A percentile compares a stretch with the other conserved stretches of the same genome.
Evolutionary conservation across 64 coral and sea anemone genomes (phyloP).

Genomic region (Pocillopora verrucosa): DNA sequence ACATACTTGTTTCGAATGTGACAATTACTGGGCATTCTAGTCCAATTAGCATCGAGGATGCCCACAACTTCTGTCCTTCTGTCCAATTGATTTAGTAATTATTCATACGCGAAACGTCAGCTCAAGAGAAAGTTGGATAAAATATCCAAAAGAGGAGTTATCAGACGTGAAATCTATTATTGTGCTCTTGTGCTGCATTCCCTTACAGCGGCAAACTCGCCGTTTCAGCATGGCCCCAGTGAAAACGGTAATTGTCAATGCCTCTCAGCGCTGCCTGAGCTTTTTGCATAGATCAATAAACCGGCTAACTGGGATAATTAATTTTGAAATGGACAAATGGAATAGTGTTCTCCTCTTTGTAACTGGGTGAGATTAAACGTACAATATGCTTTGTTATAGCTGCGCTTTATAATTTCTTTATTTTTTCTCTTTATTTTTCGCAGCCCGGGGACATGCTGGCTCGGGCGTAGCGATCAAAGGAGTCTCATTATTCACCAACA

Average conservation of each 20-base stretch:
- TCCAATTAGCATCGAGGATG: slow-evolving; percentile 78
- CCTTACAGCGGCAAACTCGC: slow-evolving; percentile 16
- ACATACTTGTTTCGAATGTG: slow-evolving; percentile 78
- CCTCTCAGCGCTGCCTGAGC: slow-evolving; percentile 22
- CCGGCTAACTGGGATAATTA: slow-evolving; percentile 82
- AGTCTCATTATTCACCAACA: neutral
- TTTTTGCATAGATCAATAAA: slow-evolving; percentile 86
- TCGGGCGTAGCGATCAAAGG: slow-evolving; percentile 31
- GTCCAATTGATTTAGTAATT: slow-evolving; percentile 68
- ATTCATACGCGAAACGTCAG: slow-evolving; percentile 67
- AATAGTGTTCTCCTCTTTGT: slow-evolving; percentile 75
- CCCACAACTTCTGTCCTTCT: slow-evolving; percentile 46
- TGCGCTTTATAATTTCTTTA: slow-evolving; percentile 55
- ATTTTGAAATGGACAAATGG: slow-evolving; percentile 81
- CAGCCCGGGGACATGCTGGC: slow-evolving; percentile 48
- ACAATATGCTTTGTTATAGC: slow-evolving; percentile 71
- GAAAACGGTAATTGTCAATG: slow-evolving; percentile 30
- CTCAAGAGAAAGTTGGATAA: slow-evolving; percentile 43
- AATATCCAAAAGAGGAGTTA: slow-evolving; percentile 44
- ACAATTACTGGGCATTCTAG: slow-evolving; percentile 72
- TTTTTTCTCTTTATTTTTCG: slow-evolving; percentile 36
- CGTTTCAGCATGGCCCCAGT: neutral
- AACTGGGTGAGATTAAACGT: slow-evolving; percentile 64
- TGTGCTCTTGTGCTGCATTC: neutral
- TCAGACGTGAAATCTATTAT: slow-evolving; percentile 8